These are phyloP conservation scores for Eristalis tenax DNA, from an alignment of 2,888 invertebrate genomes.

Conservation along the genomic window DNA sequence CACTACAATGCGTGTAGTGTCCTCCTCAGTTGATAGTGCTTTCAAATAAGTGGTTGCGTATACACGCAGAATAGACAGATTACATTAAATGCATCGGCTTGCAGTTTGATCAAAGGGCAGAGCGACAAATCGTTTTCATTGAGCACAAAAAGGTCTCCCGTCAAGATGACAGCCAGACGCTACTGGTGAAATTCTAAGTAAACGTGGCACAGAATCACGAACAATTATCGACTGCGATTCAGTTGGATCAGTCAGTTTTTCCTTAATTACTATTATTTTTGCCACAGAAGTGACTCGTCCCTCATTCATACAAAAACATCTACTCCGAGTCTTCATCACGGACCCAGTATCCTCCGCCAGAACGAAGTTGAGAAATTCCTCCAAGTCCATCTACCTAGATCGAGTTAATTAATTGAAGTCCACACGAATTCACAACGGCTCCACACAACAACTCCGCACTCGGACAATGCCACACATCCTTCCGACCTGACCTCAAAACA, in stretches of 20 bases:
- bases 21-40: no score
- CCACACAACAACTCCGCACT: conserved; percentile 40
- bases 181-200: neutral
- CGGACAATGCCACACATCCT: conserved; percentile 50
- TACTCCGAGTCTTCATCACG: neutral
- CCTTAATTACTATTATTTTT: no score
- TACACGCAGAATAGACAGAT: no score
- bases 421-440: conserved; percentile 42
- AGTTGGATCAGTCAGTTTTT: neutral
- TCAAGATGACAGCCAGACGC: neutral
- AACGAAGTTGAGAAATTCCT: conserved; percentile 37
- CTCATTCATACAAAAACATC: no score
- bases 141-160: neutral
- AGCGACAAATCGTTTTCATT: neutral
- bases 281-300: no score
- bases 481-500: conserved; percentile 49
- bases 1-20: no score
- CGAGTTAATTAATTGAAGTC: conserved; percentile 63
- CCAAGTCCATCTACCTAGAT: conserved; percentile 35
- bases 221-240: neutral
- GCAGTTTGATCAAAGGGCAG: no score
- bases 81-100: no score
- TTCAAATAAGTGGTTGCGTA: no score
- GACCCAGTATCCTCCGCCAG: neutral
- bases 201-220: neutral